These are phyloP conservation scores for Gymnosoma rotundatum DNA, from an alignment of 2,888 invertebrate species.

Conservation along the genomic window DNA sequence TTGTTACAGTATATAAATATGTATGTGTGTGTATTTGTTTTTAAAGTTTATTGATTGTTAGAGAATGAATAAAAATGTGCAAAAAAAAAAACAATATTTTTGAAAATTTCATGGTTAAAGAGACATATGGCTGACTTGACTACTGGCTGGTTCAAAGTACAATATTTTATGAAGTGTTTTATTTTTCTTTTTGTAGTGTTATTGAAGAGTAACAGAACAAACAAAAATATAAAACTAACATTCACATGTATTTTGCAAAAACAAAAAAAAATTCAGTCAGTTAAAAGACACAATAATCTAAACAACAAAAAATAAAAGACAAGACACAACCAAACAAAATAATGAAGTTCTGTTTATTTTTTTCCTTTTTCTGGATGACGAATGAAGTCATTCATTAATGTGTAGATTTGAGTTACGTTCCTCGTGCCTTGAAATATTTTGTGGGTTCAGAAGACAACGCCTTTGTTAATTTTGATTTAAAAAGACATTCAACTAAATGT, in stretches of 20 bases:
- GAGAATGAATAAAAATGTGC: not conserved
- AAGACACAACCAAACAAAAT: constrained; percentile 20
- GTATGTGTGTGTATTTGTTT: not conserved
- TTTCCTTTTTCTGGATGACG: constrained; percentile 53
- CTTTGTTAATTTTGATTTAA: constrained; percentile 66
- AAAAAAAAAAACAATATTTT: constrained; percentile 1
- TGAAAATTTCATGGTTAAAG: constrained; percentile 61
- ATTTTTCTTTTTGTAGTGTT: constrained; percentile 20
- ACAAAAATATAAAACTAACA: constrained; percentile 30
- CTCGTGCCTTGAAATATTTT: constrained; percentile 36
- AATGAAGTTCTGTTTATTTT: constrained; percentile 41
- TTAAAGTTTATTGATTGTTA: constrained; percentile 54
- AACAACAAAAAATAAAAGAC: constrained; percentile 5
- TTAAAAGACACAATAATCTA: constrained; percentile 21
- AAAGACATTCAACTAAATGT: constrained; percentile 42
- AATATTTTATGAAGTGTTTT: constrained; percentile 45
- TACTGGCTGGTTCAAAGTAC: constrained; percentile 51
- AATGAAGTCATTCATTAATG: constrained; percentile 65
- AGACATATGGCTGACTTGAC: constrained; percentile 39
- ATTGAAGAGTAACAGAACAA: constrained; percentile 19
- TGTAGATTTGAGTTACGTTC: constrained; percentile 7
- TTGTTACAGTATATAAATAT: not conserved
- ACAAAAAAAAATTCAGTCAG: constrained; percentile 20
- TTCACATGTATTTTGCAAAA: constrained; percentile 44
- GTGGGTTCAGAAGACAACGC: constrained; percentile 60